phyloP scores from a whole-genome alignment of 2,113 vertebrate genomes.

The Leptocoma aspasia region DNA sequence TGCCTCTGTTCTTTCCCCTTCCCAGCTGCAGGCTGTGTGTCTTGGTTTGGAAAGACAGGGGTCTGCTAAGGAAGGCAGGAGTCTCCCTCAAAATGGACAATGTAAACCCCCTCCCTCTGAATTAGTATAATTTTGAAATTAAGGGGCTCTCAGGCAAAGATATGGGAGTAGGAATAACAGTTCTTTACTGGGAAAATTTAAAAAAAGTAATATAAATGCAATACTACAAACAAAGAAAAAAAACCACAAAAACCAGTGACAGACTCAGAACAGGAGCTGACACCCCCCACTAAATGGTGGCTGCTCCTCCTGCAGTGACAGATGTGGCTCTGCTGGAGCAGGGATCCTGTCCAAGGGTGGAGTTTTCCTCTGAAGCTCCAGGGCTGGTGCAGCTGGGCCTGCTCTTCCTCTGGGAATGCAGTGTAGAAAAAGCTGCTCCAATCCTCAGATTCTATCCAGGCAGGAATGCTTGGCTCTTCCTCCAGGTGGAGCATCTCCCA shows the following conservation, averaged over 20 bases:
- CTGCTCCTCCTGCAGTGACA: neutral
- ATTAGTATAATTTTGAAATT: neutral
- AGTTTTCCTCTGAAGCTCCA: neutral
- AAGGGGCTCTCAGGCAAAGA: neutral
- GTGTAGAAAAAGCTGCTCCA: neutral
- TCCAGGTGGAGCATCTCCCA: neutral
- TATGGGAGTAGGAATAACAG: neutral
- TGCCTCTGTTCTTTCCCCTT: neutral
- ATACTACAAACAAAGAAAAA: neutral
- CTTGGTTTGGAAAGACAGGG: neutral
- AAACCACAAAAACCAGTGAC: too few species aligned
- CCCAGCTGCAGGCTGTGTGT: neutral
- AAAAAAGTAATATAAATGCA: neutral
- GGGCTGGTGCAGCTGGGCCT: neutral
- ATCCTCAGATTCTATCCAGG: neutral
- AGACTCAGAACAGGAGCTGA: neutral
- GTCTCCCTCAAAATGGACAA: neutral
- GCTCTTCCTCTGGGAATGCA: neutral
- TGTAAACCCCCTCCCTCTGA: neutral
- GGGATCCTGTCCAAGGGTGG: neutral
- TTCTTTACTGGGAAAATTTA: neutral
- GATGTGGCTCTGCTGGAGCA: neutral
- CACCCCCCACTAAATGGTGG: too few species aligned
- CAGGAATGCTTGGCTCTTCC: neutral
- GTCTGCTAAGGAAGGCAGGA: neutral